Evolutionary conservation across 2,113 vertebrate genomes (phyloP), one percentile per base, ranked within the genome.

Genomic region (Grallaria varia): DNA sequence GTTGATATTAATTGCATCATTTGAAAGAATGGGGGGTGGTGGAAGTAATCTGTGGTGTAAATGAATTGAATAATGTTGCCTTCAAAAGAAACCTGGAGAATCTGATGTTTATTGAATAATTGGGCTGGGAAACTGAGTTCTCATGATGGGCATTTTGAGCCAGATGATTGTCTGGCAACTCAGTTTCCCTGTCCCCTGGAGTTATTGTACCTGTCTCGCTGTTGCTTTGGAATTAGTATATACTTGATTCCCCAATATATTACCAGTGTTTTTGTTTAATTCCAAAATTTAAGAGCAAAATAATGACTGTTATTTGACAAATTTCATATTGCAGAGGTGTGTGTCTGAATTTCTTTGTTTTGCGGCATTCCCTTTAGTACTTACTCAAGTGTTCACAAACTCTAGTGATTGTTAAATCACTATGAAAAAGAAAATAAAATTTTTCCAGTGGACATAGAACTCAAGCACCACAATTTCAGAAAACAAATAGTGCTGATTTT

Each of bases 1-100:
- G 49, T 58, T 74, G 47, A 47, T 68, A 69, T 84, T 96, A 96
- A 59, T 78, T 93, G 37, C 68, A 31, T 20, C 4, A 24, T 90
- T 67, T 77, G 31, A 90, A 52, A 49, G 31, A 58, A 45, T 60
- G 16, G 69, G 78, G 19, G 40, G 42, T 62, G 21, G 44, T 33
- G 72, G 12, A 76, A 84, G n/a, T 79, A n/a, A 18, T 90, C 24
- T 15, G 10, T 60, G 60, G 30, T 75, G 53, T 76, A 64, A 72
- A 73, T 30, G 27, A 9, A 28, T 63, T 91, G 7, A 76, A 47
- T 44, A 60, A 39, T 80, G 17, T 66, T 82, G 39, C 30, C 25
- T 62, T 72, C 53, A 42, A 37, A 42, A 67, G 14, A 81, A 81
- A 39, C 7, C 8, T 71, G 33, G 49, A 62, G 20, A 77, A 75